Evolutionary conservation across 2,888 invertebrate genomes (phyloP), one percentile per base, ranked within the genome.

Genomic region (Octodonta nipae): DNA sequence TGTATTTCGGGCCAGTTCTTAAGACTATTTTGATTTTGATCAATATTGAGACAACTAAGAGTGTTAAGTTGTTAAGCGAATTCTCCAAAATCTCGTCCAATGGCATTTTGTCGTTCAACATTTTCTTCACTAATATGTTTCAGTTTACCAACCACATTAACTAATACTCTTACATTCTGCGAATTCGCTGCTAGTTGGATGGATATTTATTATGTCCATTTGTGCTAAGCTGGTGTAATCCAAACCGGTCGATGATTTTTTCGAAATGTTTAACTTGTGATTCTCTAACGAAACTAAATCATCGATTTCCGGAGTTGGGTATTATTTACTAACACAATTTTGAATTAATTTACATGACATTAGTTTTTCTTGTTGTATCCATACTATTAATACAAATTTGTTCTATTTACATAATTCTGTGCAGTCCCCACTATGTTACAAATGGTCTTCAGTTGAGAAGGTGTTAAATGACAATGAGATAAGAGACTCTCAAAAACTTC

Each of bases 191-290:
- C 68, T 45, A 71, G 69, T 51, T 71, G 70, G 51, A 46, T 79
- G 76, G 6, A 82, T 73, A 44, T 71, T 74, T 38, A 82, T 75
- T 4, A 69, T 70, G 54, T 80, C 79, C 26, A 75, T 65, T 33
- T 70, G 66, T 48, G 74, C 73, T 26, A 79, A 67, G 43, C 75
- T 75, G 32, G 70, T 65, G 52, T 71, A 78, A 15, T 68, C 70
- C 33, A 76, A 61, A 42, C 64, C 66, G 29, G 59, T 58, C 1
- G 63, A 57, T n/a, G n/a, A n/a, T n/a, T n/a, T n/a, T n/a, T n/a
- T n/a, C n/a, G n/a, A n/a, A n/a, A n/a, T n/a, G n/a, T n/a, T n/a
- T n/a, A n/a, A n/a, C n/a, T n/a, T n/a, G n/a, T n/a, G n/a, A n/a
- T n/a, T n/a, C n/a, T n/a, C n/a, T n/a, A n/a, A n/a, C n/a, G n/a